phyloP scores from a whole-genome alignment of 1,140 invertebrate genomes.

The Elysia chlorotica region DNA sequence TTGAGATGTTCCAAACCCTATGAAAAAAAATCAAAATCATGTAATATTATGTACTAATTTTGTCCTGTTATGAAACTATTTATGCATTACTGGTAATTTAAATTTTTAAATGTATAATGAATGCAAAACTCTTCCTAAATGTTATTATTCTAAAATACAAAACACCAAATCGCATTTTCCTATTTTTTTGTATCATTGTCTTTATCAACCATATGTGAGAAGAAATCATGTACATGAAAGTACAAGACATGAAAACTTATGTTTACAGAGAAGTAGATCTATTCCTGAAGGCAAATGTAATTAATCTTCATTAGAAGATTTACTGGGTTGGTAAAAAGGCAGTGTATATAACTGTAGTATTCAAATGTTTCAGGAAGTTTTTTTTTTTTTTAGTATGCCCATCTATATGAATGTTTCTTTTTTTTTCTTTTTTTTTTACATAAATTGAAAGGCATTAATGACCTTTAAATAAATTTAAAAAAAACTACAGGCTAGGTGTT shows the following conservation, averaged over 20 bases:
- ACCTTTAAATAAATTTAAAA: background rate
- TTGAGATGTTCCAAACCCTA: conserved; percentile 57
- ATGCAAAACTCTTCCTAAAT: background rate
- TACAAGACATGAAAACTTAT: too few species aligned
- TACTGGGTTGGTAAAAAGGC: too few species aligned
- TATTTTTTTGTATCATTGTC: background rate
- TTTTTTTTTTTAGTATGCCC: background rate
- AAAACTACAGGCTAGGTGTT: background rate
- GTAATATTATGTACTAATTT: too few species aligned
- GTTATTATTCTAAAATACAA: background rate
- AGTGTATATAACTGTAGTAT: background rate
- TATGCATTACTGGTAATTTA: too few species aligned
- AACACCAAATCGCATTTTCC: background rate
- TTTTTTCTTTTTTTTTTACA: too few species aligned
- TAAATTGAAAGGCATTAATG: background rate
- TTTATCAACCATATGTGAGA: too few species aligned
- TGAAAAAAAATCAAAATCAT: background rate
- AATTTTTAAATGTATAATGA: background rate
- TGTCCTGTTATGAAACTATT: too few species aligned
- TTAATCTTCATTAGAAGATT: too few species aligned
- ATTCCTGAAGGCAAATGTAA: too few species aligned
- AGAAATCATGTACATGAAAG: too few species aligned
- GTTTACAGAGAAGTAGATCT: too few species aligned
- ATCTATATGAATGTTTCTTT: too few species aligned
- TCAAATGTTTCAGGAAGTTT: background rate